A percentile compares a stretch with the other conserved stretches of the same genome.
These are phyloP conservation scores for Perdita meconis DNA, from an alignment of 2,888 invertebrate genomes.

Conservation along the genomic window DNA sequence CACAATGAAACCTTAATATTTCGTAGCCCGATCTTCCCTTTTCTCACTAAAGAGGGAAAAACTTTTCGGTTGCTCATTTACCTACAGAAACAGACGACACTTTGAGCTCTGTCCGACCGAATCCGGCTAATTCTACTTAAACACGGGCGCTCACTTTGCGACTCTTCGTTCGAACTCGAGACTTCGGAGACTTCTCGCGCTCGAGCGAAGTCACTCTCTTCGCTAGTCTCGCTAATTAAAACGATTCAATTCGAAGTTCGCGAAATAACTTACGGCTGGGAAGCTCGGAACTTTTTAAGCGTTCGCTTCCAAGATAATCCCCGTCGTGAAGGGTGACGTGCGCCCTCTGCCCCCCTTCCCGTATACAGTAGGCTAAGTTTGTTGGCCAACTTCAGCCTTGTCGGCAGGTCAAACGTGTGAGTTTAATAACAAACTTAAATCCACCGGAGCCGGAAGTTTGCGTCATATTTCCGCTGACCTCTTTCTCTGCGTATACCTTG, in stretches of 20 bases:
- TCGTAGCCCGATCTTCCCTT: too few relatives aligned
- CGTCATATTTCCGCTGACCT: constrained; percentile 40
- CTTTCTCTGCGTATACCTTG: constrained; percentile 13
- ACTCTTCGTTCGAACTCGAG: not conserved
- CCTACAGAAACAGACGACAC: not conserved
- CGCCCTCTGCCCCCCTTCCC: too few relatives aligned
- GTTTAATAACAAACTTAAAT: constrained; percentile 63
- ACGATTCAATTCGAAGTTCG: constrained; percentile 21
- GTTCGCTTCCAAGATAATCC: constrained; percentile 6
- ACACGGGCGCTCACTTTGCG: not conserved
- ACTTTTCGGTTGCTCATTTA: not conserved
- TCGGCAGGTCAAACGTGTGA: constrained; percentile 36
- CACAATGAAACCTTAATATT: too few relatives aligned
- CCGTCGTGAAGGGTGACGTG: constrained; percentile 4
- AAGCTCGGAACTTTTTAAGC: constrained; percentile 27
- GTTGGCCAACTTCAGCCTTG: constrained; percentile 20
- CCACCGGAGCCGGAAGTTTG: constrained; percentile 39
- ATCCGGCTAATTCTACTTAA: constrained; percentile 18
- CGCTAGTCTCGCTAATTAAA: constrained; percentile 19
- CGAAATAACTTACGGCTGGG: constrained; percentile 9
- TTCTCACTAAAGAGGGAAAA: too few relatives aligned
- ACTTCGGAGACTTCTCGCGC: not conserved
- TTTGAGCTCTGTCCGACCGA: not conserved
- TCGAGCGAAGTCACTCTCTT: not conserved
- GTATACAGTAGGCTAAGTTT: constrained; percentile 37